Base-by-base conservation (phyloP, 2,797 vertebrate species). In the Falco berigora region DNA sequence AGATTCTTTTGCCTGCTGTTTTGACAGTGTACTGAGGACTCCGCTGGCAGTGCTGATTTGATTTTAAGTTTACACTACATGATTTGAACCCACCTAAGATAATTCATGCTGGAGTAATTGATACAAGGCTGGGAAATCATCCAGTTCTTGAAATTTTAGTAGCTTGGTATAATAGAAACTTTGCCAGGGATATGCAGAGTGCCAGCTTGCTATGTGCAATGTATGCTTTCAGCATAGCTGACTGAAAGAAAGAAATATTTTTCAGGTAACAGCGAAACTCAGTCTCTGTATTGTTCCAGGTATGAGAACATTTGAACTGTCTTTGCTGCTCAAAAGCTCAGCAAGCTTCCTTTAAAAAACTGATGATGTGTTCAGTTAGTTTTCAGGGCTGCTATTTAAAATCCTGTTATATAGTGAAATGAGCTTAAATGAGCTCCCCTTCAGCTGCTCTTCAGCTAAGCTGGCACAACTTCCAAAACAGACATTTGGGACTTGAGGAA, bases 361-460 rank as follows among this genome's bases (percentile, higher is more conserved):
- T 63, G 42, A 2, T 49, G 34, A n/a, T n/a, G 49, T 81, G 34
- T 74, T 95, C 64, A 61, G 88, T 81, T 62, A 52, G 69, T 66
- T 80, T 94, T 67, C 68, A 80, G 59, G 52, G 86, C 56, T 74
- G 86, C 84, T 91, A 71, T 93, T 95, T 94, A 91, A 94, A 94
- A 79, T 91, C 47, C 49, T 88, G 66, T 83, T 92, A 67, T 20
- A 36, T 23, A 69, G 91, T 69, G 92, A 88, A 93, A 85, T 40
- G 78, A 81, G 50, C 34, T 95, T 55, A 87, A 92, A 91, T 49
- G 56, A 95, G 77, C 71, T 92, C 53, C 34, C 88, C 69, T 94
- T 92, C 94, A 94, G 84, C 86, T 89, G 75, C 59, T 96, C 22
- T 85, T 96, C 71, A 83, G 78, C 76, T 77, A 56, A 86, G 64